phyloP scores from a whole-genome alignment of 2,113 vertebrate genomes.

The Paramisgurnus dabryanus region DNA sequence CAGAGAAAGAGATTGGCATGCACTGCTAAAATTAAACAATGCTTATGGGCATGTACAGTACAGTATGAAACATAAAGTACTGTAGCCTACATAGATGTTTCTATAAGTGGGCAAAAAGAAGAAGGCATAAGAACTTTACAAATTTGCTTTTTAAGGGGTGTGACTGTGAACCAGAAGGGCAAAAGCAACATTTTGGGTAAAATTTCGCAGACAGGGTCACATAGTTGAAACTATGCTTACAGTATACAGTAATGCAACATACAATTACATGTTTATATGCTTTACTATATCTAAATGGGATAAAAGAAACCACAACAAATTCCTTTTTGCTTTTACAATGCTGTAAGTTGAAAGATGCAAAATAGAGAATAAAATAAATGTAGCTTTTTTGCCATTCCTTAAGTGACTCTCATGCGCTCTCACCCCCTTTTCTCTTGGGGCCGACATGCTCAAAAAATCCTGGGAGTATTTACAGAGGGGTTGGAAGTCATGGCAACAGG shows the following conservation, averaged over 20 bases:
- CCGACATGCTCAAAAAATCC: slow-evolving; percentile 62
- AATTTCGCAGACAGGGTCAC: no score
- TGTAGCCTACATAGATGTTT: no score
- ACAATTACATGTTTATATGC: background rate
- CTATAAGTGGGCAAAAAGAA: no score
- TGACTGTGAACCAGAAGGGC: no score
- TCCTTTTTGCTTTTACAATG: background rate
- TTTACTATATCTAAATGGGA: background rate
- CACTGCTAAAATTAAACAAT: slow-evolving; percentile 4
- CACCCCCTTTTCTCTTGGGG: slow-evolving; percentile 54
- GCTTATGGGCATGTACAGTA: background rate
- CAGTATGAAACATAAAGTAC: no score
- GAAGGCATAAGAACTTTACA: no score
- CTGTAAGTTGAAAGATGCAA: background rate
- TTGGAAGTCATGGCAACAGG: slow-evolving; percentile 68
- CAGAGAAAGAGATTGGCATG: background rate
- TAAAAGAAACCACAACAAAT: background rate
- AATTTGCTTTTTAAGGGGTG: no score
- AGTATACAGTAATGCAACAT: no score
- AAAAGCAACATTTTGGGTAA: no score
- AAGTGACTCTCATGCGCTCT: background rate
- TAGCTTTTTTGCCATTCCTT: slow-evolving; percentile 9
- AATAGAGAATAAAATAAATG: background rate
- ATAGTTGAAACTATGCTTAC: no score
- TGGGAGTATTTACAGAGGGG: slow-evolving; percentile 65